phyloP scores from a whole-genome alignment of 2,797 vertebrate species.

The Sebastolobus altivelis region DNA sequence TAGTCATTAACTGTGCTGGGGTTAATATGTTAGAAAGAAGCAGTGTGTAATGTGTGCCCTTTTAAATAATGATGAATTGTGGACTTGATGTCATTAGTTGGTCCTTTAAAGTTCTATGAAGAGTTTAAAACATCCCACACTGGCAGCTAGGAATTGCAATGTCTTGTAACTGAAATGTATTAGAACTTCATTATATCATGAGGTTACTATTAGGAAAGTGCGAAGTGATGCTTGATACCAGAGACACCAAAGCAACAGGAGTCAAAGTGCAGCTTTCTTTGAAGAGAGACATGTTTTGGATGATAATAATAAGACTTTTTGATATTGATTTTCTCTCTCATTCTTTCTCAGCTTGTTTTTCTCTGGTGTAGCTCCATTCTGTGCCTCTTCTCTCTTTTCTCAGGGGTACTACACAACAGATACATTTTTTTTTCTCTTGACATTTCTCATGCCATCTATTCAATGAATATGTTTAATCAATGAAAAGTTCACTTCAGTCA shows the following conservation, averaged over 20 bases:
- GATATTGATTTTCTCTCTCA: not conserved
- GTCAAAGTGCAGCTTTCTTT: not conserved
- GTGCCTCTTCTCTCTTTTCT: not conserved
- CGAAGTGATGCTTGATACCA: not conserved
- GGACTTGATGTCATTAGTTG: not conserved
- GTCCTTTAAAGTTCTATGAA: not conserved
- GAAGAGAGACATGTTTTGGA: not conserved
- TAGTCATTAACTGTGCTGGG: conserved; percentile 28
- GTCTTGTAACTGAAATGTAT: not conserved
- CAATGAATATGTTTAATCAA: conserved; percentile 32
- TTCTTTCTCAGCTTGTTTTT: not conserved
- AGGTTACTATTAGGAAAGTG: not conserved
- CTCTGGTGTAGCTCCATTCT: too few species aligned
- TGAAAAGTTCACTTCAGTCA: conserved; percentile 18
- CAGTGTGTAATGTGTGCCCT: not conserved
- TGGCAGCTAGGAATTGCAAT: not conserved
- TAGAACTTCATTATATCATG: not conserved
- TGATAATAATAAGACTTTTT: not conserved
- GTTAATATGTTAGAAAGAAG: conserved; percentile 20
- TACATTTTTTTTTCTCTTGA: not conserved
- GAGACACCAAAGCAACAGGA: not conserved
- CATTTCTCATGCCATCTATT: conserved; percentile 18
- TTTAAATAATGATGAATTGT: conserved; percentile 16
- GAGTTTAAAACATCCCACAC: not conserved
- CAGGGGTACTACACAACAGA: not conserved